Percentiles rank a stretch among this genome's conserved stretches.
Evolutionary conservation across 1,140 invertebrate genomes (phyloP).

Genomic region (Scaptomyza graminum): DNA sequence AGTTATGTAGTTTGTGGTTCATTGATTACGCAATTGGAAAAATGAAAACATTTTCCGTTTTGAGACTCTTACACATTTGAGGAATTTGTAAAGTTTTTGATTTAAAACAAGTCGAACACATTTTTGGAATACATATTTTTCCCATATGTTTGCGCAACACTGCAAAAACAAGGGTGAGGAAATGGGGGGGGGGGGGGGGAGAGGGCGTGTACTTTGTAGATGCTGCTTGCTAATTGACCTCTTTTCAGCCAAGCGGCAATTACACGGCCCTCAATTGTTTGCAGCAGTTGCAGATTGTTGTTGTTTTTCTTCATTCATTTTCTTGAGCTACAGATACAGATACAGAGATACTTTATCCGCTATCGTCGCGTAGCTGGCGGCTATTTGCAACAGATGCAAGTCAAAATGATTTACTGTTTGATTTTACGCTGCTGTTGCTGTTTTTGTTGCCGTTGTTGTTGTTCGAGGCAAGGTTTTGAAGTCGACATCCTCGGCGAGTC

Average conservation of each 20-base stretch:
- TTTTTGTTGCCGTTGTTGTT: slow-evolving; percentile 19
- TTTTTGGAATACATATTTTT: slow-evolving; percentile 46
- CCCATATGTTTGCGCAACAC: slow-evolving; percentile 28
- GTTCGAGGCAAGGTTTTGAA: slow-evolving; percentile 26
- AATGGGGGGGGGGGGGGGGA: not conserved
- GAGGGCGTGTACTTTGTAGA: slow-evolving; percentile 22
- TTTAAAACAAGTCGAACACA: slow-evolving; percentile 20
- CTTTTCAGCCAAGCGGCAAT: slow-evolving; percentile 79
- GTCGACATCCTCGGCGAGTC: slow-evolving; percentile 69
- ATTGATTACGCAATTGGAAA: slow-evolving; percentile 28
- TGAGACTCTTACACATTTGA: slow-evolving; percentile 20
- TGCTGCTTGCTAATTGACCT: slow-evolving; percentile 71
- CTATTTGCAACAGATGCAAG: slow-evolving; percentile 66
- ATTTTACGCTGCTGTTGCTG: slow-evolving; percentile 39
- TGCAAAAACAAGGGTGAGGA: slow-evolving; percentile 12
- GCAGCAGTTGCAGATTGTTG: slow-evolving; percentile 28
- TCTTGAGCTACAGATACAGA: slow-evolving; percentile 37
- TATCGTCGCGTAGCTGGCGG: slow-evolving; percentile 18
- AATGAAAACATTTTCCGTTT: slow-evolving; percentile 18
- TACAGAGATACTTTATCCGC: slow-evolving; percentile 46
- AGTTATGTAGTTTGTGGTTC: not conserved
- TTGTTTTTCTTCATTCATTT: not conserved
- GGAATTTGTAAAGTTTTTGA: slow-evolving; percentile 49
- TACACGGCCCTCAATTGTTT: slow-evolving; percentile 68
- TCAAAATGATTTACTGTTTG: slow-evolving; percentile 74